phyloP scores from a whole-genome alignment of 2,113 vertebrate genomes.

The Elanus axillaris region DNA sequence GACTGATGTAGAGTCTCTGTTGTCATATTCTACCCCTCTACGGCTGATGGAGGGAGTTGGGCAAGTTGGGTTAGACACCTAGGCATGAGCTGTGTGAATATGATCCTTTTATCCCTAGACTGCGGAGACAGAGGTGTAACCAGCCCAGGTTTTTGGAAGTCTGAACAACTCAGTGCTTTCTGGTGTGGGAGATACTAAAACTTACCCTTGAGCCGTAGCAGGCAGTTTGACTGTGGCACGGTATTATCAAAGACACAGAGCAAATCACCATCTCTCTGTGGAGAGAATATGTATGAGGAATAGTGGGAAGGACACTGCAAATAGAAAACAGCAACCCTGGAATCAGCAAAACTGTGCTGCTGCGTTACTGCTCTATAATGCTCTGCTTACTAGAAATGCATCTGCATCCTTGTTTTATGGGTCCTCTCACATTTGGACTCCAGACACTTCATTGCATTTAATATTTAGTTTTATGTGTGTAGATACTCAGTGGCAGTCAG shows the following conservation, averaged over 20 bases:
- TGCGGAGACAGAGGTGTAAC: not conserved
- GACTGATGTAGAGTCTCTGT: not conserved
- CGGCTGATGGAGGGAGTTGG: not conserved
- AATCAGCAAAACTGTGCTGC: not conserved
- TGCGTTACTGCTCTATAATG: not conserved
- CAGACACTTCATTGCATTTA: not conserved
- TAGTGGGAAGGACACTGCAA: not conserved
- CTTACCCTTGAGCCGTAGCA: not conserved
- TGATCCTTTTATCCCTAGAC: not conserved
- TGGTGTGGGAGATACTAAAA: not conserved
- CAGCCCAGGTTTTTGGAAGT: not conserved
- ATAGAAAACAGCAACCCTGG: not conserved
- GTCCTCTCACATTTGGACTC: not conserved
- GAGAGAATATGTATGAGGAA: not conserved
- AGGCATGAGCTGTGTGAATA: not conserved
- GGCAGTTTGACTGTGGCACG: rapidly evolving
- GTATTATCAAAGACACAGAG: not conserved
- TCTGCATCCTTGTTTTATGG: not conserved
- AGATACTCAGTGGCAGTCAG: not conserved
- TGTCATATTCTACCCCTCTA: not conserved
- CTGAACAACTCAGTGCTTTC: not conserved
- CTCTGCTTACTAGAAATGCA: not conserved
- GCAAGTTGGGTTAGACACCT: not conserved
- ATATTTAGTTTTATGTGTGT: not conserved
- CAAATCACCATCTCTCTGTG: not conserved